Evolutionary conservation across 37 sponge, comb jelly and placozoan species (phyloP), one percentile per base, ranked within the genome.

Genomic region (Crambe crambe): DNA sequence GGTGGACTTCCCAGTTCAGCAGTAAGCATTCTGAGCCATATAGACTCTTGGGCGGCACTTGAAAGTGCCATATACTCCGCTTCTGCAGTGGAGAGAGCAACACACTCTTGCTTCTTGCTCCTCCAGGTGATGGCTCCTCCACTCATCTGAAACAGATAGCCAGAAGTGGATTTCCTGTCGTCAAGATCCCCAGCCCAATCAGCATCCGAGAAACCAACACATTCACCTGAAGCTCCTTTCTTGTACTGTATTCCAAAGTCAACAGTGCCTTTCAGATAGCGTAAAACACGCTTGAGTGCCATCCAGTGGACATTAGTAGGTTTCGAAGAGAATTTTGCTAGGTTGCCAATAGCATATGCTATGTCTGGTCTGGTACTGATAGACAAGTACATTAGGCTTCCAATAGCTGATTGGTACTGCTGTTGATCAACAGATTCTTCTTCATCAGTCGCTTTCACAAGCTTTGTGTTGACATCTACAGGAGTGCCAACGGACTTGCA

Each of bases 311-410:
- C 22, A 8, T 47, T 66, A 20, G 68, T 79, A 34, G 58, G 75
- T 21, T 56, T 54, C 12, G 75, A 42, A 74, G 58, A 57, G 56
- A 57, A 74, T 30, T 37, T 54, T 36, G 82, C 82, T 74, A 81
- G 69, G 69, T 81, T 81, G 32, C 76, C 41, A 10, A 75, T 70
- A 43, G 77, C 60, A 51, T 64, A 84, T n/a, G 84, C 58, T 4
- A 84, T 84, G 60, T 84, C 84, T 25, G 76, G 84, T 69, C 84
- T 84, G 26, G 84, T 84, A 26, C 61, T 31, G 15, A 75, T 60
- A 54, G 85, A 85, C 60, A 84, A 4, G 35, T 76, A 84, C 57
- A 75, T 42, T 31, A 83, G 74, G 31, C 83, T 63, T 62, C 74
- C 83, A 76, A 85, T 60, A 47, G 77, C 84, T 38, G 84, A 75